These are phyloP conservation scores for Melanotaenia pygmaea DNA, from an alignment of 2,797 vertebrate species.

Conservation along the genomic window DNA sequence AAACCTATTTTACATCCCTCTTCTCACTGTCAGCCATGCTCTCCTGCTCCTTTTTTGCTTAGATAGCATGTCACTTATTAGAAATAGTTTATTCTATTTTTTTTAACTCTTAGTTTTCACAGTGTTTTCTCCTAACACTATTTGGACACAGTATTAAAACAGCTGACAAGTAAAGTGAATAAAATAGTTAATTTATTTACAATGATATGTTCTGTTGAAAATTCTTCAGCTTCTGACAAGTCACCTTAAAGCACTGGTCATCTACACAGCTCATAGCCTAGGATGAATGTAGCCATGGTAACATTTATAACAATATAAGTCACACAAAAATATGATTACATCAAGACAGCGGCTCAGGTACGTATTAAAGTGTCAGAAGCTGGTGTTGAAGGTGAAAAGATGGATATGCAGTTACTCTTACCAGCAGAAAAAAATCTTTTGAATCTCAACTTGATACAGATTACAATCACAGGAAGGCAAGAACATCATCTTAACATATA, in stretches of 20 bases:
- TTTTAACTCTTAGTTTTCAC: slow-evolving; percentile 38
- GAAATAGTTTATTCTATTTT: slow-evolving; percentile 44
- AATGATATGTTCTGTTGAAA: not conserved
- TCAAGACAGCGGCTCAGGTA: no score
- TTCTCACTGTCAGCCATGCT: slow-evolving; percentile 27
- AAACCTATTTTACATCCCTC: slow-evolving; percentile 44
- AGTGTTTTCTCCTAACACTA: slow-evolving; percentile 32
- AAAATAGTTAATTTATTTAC: not conserved
- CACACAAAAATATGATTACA: not conserved
- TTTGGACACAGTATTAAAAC: not conserved
- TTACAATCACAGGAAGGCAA: not conserved
- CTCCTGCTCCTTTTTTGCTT: slow-evolving; percentile 47
- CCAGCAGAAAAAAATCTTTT: no score
- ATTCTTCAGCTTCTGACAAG: not conserved
- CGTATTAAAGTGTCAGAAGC: no score
- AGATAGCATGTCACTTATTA: slow-evolving; percentile 49
- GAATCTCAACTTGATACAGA: no score
- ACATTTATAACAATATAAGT: not conserved
- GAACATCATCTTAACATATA: not conserved
- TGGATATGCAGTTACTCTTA: no score
- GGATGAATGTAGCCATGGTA: not conserved
- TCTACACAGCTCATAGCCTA: not conserved
- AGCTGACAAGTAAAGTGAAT: not conserved
- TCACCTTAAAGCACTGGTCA: not conserved
- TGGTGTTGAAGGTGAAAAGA: no score